Evolutionary conservation across 2,888 invertebrate species (phyloP), one percentile per base, ranked within the genome.

Genomic region (Amphipoea oculea): DNA sequence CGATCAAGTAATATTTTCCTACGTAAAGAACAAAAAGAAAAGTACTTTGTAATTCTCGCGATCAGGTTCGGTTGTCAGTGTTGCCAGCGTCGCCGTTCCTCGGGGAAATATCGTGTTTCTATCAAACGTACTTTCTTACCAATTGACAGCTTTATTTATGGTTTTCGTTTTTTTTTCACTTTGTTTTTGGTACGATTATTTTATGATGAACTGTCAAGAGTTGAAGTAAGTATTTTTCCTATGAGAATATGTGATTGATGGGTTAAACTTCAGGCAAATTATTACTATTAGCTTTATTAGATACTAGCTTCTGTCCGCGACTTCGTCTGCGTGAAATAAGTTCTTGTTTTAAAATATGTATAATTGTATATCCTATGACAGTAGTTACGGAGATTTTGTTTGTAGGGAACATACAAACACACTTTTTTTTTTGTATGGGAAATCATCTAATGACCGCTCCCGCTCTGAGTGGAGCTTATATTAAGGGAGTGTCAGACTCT

Each of bases 101-200:
- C 54, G 3, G 87, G 89, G 89, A 88, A 89, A 87, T 88, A 89
- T 81, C 78, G 66, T 73, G 67, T 84, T 81, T 77, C 78, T 70
- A 69, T 81, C 78, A 83, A 62, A 70, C 60, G 67, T 76, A 79
- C 70, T 87, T 86, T 86, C 73, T 77, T 77, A 68, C 40, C 87
- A 78, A 84, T 88, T 84, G 89, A 82, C 76, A 63, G 76, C 51
- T 80, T 81, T 88, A 81, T 73, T 81, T 88, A 81, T 73, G 70
- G 62, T 78, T 71, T 83, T 73, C 12, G 67, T 83, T 60, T 80
- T 51, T 40, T 40, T 69, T 76, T 51, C n/a, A 2, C 7, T n/a
- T 45, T 29, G 23, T 71, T 73, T 62, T 76, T 86, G 9, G 57
- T 63, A n/a, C 14, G 40, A 67, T 70, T 70, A 48, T 86, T 82